A percentile compares a stretch with the other conserved stretches of the same genome.
Evolutionary conservation across 2,113 vertebrate species (phyloP).

Genomic region (Elanus axillaris): DNA sequence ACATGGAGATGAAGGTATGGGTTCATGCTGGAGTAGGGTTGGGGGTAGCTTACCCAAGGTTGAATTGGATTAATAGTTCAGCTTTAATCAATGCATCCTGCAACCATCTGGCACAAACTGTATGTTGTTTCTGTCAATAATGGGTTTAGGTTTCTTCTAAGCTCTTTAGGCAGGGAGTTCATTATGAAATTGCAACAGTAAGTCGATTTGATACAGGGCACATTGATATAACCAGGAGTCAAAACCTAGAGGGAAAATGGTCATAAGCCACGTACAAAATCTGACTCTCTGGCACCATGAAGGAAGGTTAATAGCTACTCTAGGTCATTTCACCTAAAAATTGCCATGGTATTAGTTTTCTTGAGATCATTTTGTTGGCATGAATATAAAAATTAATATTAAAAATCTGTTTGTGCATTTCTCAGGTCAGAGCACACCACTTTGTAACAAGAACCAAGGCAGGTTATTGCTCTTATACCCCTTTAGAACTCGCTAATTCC

Average conservation of each 20-base stretch:
- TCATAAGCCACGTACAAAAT: background rate
- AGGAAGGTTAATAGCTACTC: background rate
- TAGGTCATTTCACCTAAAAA: background rate
- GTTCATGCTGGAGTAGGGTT: background rate
- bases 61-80: background rate
- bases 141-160: background rate
- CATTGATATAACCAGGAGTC: background rate
- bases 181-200: constrained; percentile 5
- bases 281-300: background rate
- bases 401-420: background rate
- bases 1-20: background rate
- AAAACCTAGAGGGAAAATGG: background rate
- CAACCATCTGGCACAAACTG: background rate
- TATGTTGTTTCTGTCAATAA: background rate
- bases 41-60: background rate
- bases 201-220: background rate
- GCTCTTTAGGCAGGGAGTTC: constrained; percentile 14
- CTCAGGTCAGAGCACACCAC: background rate
- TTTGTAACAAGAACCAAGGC: background rate
- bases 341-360: background rate
- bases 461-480: background rate
- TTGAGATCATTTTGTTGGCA: background rate
- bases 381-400: background rate
- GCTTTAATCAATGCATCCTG: background rate
- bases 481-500: background rate